phyloP scores from a whole-genome alignment of 1,140 invertebrate species.

The Diplogasteroides magnus region DNA sequence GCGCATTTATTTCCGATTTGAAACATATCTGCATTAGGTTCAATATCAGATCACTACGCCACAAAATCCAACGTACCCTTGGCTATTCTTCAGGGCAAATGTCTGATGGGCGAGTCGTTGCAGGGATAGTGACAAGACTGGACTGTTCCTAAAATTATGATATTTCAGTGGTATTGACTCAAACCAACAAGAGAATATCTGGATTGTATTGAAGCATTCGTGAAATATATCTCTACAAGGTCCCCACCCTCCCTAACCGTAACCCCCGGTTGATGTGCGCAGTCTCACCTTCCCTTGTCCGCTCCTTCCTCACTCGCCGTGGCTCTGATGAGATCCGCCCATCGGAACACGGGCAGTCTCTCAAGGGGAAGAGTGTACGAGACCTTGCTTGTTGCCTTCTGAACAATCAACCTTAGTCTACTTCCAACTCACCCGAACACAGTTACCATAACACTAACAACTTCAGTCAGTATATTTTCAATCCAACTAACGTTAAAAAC shows the following conservation, averaged over 20 bases:
- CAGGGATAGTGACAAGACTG: slow-evolving; percentile 10
- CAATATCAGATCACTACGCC: background rate
- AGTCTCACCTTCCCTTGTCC: background rate
- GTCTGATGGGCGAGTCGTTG: slow-evolving; percentile 16
- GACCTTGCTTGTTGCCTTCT: background rate
- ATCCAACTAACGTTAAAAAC: no score
- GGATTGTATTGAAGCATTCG: background rate
- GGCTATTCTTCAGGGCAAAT: slow-evolving; percentile 10
- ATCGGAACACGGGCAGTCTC: background rate
- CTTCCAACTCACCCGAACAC: background rate
- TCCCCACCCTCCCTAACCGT: background rate
- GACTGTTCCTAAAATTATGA: background rate
- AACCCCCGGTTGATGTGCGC: background rate
- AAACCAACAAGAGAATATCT: background rate
- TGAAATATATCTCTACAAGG: background rate
- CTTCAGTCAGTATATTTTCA: no score
- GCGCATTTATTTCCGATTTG: background rate
- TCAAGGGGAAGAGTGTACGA: background rate
- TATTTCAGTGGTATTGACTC: no score
- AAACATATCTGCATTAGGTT: background rate
- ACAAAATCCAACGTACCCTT: slow-evolving; percentile 3
- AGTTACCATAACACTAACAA: background rate
- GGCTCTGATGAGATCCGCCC: background rate
- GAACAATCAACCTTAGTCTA: background rate
- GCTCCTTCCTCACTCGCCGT: background rate